Evolutionary conservation across 2,888 invertebrate genomes (phyloP).

Genomic region (Erebia palarica): DNA sequence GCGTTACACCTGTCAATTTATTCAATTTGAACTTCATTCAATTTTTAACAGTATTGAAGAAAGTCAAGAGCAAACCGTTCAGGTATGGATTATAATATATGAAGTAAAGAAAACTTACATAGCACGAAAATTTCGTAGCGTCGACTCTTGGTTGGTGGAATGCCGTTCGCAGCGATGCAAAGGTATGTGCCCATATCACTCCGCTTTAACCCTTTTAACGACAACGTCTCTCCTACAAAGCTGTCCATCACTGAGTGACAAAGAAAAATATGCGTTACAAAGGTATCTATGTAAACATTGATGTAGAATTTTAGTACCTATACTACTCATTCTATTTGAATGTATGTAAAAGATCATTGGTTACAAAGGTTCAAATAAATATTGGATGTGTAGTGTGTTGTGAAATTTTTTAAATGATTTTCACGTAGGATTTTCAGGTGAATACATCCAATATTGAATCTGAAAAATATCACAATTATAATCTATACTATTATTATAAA

Average conservation of each 20-base stretch:
- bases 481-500: no score
- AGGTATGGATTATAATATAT: no score
- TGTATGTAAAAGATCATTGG: neutral
- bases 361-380: conserved; percentile 11
- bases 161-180: conserved; percentile 92
- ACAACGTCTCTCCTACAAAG: conserved; percentile 87
- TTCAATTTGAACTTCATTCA: no score
- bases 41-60: no score
- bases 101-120: conserved; percentile 84
- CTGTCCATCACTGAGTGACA: conserved; percentile 82
- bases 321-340: no score
- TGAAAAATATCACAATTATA: no score
- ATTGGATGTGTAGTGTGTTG: neutral
- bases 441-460: neutral
- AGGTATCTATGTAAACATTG: no score
- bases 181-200: conserved; percentile 93
- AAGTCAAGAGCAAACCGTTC: no score
- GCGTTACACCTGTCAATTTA: no score
- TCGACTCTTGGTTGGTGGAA: conserved; percentile 92
- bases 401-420: no score
- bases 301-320: no score
- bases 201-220: conserved; percentile 87
- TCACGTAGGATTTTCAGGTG: neutral
- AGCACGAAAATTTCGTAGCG: conserved; percentile 90
- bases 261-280: conserved; percentile 16